phyloP scores from a whole-genome alignment of 2,797 vertebrate genomes.

The Decapterus maruadsi region DNA sequence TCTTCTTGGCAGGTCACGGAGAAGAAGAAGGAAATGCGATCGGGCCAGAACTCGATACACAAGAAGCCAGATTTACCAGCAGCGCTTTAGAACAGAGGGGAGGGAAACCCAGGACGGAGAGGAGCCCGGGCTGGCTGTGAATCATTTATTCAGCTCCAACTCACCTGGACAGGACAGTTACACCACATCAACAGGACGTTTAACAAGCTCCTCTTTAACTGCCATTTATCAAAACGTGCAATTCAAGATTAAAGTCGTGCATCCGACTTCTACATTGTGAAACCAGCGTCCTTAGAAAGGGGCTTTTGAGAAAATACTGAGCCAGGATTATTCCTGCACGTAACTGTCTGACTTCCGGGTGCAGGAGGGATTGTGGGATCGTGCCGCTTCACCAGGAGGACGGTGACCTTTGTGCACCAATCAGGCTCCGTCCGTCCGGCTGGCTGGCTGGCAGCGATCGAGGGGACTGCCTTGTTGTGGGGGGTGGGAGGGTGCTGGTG shows the following conservation, averaged over 20 bases:
- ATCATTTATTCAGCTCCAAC: constrained; percentile 82
- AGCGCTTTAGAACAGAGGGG: constrained; percentile 69
- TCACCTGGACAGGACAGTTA: constrained; percentile 46
- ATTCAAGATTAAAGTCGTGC: too few relatives aligned
- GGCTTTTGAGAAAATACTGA: constrained; percentile 37
- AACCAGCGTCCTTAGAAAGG: neutral
- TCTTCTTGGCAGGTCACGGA: constrained; percentile 73
- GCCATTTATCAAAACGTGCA: constrained; percentile 15
- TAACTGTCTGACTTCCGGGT: constrained; percentile 36
- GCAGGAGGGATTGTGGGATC: constrained; percentile 24
- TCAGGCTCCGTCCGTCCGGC: constrained; percentile 42
- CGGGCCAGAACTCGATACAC: constrained; percentile 82
- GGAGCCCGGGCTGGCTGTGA: constrained; percentile 76
- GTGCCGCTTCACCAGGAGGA: constrained; percentile 51
- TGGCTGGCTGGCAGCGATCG: constrained; percentile 40
- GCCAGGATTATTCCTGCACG: constrained; percentile 9
- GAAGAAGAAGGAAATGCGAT: constrained; percentile 73
- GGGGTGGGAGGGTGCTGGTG: too few relatives aligned
- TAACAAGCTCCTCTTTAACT: constrained; percentile 40
- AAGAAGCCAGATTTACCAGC: constrained; percentile 83
- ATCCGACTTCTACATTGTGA: too few relatives aligned
- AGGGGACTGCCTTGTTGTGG: constrained; percentile 61
- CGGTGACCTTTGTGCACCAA: constrained; percentile 63
- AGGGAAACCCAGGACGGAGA: constrained; percentile 67
- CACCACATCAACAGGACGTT: constrained; percentile 38